Percentiles rank a stretch among this genome's conserved stretches.
Evolutionary conservation across 2,113 vertebrate species (phyloP).

Genomic region (Serilophus lunatus): DNA sequence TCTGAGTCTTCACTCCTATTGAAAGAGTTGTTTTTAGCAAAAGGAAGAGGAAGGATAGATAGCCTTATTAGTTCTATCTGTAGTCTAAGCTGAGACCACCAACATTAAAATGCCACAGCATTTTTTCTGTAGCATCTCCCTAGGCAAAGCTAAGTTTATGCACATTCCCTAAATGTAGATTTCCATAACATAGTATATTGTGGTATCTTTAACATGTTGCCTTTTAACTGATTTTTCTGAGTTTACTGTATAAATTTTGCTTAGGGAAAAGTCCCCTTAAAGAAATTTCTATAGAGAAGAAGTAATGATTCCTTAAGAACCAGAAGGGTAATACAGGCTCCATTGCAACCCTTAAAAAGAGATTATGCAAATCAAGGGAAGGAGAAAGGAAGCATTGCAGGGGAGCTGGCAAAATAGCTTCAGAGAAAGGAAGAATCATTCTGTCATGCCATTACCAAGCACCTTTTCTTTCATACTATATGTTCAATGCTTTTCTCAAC

Average conservation of each 20-base stretch:
- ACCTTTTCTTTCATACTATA: neutral
- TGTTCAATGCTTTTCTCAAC: neutral
- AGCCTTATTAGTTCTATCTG: neutral
- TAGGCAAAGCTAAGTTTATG: neutral
- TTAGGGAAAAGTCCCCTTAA: neutral
- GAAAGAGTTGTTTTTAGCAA: neutral
- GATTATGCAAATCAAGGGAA: neutral
- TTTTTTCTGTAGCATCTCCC: neutral
- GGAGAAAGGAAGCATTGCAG: neutral
- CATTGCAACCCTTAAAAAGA: neutral
- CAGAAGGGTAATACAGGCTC: neutral
- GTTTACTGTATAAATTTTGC: neutral
- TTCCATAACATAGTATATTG: neutral
- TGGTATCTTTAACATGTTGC: constrained; percentile 1
- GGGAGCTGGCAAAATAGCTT: neutral
- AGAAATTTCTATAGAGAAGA: neutral
- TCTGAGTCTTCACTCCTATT: neutral
- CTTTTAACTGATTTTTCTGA: neutral
- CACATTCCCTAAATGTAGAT: neutral
- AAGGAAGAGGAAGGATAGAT: neutral
- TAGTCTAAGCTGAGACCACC: neutral
- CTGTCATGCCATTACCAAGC: neutral
- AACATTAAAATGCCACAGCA: neutral
- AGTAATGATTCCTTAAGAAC: neutral
- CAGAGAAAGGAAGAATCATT: neutral